Percentiles rank a stretch among this genome's conserved stretches.
phyloP scores from a whole-genome alignment of 2,113 vertebrate genomes.

The Sinocyclocheilus maitianheensis region DNA sequence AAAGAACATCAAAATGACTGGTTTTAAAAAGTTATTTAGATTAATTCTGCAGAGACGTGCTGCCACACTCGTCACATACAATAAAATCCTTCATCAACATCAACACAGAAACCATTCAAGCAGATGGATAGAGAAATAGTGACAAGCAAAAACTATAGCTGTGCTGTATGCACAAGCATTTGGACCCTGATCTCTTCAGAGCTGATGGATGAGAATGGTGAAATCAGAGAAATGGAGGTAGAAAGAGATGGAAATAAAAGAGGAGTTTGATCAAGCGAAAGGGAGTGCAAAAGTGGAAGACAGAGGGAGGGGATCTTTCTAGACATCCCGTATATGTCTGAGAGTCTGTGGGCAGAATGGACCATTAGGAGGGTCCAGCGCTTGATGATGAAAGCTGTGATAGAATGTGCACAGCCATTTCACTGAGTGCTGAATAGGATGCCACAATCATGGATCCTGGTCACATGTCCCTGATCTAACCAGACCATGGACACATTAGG shows the following conservation, averaged over 20 bases:
- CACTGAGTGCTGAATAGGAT: background rate
- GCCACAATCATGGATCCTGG: background rate
- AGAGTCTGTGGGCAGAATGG: conserved; percentile 17
- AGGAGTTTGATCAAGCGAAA: conserved; percentile 32
- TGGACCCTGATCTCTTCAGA: conserved; percentile 37
- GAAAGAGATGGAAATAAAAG: conserved; percentile 20
- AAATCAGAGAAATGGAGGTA: conserved; percentile 22
- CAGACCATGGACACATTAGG: conserved; percentile 6
- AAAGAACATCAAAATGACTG: background rate
- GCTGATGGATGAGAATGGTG: conserved; percentile 49
- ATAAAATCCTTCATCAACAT: background rate
- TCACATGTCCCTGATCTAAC: background rate
- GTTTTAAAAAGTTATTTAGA: background rate
- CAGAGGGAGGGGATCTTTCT: conserved; percentile 11
- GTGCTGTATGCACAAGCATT: conserved; percentile 20
- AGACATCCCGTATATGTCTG: background rate
- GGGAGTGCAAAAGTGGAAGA: background rate
- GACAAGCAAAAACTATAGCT: conserved; percentile 13
- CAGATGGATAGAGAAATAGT: background rate
- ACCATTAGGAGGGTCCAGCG: conserved; percentile 29
- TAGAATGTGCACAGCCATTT: conserved; percentile 19
- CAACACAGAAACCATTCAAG: background rate
- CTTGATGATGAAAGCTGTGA: conserved; percentile 36
- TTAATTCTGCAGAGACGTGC: background rate
- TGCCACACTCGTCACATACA: background rate